phyloP scores from a whole-genome alignment of 2,113 vertebrate species.

The Percopsis transmontana region DNA sequence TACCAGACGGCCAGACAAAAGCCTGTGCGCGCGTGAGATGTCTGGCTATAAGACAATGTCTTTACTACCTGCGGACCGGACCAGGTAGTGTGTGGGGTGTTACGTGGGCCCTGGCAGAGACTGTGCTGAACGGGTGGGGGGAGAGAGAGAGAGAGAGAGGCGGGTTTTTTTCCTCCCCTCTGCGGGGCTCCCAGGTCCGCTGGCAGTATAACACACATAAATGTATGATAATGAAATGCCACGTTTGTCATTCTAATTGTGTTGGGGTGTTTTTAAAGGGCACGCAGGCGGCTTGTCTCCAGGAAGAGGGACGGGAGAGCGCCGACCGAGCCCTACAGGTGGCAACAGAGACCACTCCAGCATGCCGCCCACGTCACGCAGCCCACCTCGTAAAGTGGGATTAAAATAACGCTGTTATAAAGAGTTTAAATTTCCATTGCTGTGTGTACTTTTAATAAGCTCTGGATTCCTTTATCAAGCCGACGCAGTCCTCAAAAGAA shows the following conservation, averaged over 20 bases:
- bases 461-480: slow-evolving; percentile 67
- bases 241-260: slow-evolving; percentile 53
- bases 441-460: slow-evolving; percentile 61
- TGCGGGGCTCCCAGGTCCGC: slow-evolving; percentile 44
- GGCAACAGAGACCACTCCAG: slow-evolving; percentile 61
- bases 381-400: slow-evolving; percentile 60
- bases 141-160: not conserved
- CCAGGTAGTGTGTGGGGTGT: slow-evolving; percentile 24
- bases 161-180: slow-evolving; percentile 29
- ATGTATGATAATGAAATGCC: slow-evolving; percentile 69
- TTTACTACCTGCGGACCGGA: slow-evolving; percentile 1
- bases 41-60: not conserved
- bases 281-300: not conserved
- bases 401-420: slow-evolving; percentile 67
- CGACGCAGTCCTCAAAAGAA: slow-evolving; percentile 68
- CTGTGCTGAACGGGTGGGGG: slow-evolving; percentile 48
- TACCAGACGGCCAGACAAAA: no score
- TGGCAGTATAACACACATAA: slow-evolving; percentile 58
- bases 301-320: not conserved
- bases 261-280: slow-evolving; percentile 53
- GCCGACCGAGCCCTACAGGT: slow-evolving; percentile 52
- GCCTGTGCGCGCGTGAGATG: no score
- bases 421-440: slow-evolving; percentile 58
- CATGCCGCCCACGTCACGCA: slow-evolving; percentile 6
- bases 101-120: slow-evolving; percentile 80